phyloP scores from a whole-genome alignment of 2,113 vertebrate genomes.

The Platichthys stellatus region DNA sequence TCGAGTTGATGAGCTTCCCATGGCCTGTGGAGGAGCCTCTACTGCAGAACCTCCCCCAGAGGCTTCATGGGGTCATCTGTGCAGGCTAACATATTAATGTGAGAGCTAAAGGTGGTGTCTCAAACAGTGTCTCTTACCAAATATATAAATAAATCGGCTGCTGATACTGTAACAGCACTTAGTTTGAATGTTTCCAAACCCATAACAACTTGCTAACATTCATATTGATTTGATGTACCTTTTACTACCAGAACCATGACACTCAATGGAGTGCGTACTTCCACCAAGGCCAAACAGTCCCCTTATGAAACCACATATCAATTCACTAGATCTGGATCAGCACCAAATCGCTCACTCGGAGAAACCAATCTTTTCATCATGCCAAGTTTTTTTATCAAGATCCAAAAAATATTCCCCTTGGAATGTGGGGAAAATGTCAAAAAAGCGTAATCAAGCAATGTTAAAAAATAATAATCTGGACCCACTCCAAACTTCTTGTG shows the following conservation, averaged over 20 bases:
- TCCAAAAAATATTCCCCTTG: not conserved
- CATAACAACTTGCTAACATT: not conserved
- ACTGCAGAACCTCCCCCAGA: not conserved
- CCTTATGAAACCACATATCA: not conserved
- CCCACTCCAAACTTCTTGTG: not conserved
- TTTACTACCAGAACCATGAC: no score
- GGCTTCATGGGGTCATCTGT: constrained; percentile 29
- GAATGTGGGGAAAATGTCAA: not conserved
- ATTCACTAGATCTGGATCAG: not conserved
- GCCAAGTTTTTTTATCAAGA: not conserved
- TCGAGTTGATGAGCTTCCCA: constrained; percentile 35
- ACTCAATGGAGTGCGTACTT: not conserved
- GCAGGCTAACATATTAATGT: constrained; percentile 28
- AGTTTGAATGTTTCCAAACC: not conserved
- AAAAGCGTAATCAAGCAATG: not conserved
- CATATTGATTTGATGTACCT: not conserved
- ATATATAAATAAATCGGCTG: not conserved
- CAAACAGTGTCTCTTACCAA: constrained; percentile 10
- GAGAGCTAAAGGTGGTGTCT: constrained; percentile 15
- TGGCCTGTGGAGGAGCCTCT: constrained; percentile 9
- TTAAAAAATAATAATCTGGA: not conserved
- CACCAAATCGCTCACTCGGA: not conserved
- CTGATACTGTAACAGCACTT: no score
- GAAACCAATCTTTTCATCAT: not conserved
- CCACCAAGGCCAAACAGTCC: not conserved